Percentiles rank a stretch among this genome's conserved stretches.
Evolutionary conservation across 2,113 vertebrate species (phyloP).

Genomic region (Felis catus): F.catus_Fca126_mat1.0 CM031416.1:38543501-38544000

Average conservation of each 20-base stretch:
- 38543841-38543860: background rate
- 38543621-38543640: background rate
- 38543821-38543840: background rate
- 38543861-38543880: background rate
- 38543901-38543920: background rate
- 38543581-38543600: background rate
- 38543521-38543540: background rate
- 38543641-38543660: rapidly evolving
- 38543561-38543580: background rate
- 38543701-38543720: background rate
- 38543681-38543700: background rate
- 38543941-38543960: too few species aligned
- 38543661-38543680: background rate
- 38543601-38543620: background rate
- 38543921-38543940: background rate
- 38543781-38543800: background rate
- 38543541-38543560: background rate
- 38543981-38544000: too few species aligned
- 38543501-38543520: background rate
- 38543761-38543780: background rate
- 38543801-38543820: background rate
- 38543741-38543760: background rate
- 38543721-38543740: background rate
- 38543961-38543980: too few species aligned
- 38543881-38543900: background rate